Evolutionary conservation across 92 coral and sea anemone species (phyloP).

Genomic region (Palythoa grandiflora): DNA sequence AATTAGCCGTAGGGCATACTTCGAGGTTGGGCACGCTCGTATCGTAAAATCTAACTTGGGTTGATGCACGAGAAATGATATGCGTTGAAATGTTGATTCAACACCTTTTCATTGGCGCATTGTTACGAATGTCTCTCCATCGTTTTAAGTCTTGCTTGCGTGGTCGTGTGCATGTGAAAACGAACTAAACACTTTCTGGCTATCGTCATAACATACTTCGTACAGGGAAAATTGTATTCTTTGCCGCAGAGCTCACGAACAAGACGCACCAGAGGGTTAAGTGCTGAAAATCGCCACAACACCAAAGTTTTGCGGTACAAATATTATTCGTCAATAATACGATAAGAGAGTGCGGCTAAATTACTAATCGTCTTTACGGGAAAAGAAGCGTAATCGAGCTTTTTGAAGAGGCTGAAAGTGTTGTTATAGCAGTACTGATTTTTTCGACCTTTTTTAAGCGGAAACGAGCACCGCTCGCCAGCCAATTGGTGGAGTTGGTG

Average conservation of each 20-base stretch:
- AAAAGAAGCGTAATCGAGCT: constrained; percentile 24
- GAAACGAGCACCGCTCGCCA: background rate
- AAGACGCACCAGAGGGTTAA: background rate
- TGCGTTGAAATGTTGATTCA: constrained; percentile 13
- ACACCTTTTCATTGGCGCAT: constrained; percentile 21
- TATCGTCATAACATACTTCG: background rate
- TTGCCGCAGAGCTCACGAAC: background rate
- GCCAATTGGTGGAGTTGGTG: background rate
- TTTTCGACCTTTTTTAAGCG: constrained; percentile 7
- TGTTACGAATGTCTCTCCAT: background rate
- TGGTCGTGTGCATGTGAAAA: constrained; percentile 14
- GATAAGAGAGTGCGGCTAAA: background rate
- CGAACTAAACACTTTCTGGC: background rate
- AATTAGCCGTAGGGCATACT: constrained; percentile 13
- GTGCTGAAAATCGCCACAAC: background rate
- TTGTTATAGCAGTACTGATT: background rate
- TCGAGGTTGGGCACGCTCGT: background rate
- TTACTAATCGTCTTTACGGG: background rate
- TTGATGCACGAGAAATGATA: constrained; percentile 24
- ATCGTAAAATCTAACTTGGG: constrained; percentile 10
- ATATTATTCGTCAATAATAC: constrained; percentile 2
- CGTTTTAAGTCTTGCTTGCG: background rate
- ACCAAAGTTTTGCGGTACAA: background rate
- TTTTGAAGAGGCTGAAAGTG: constrained; percentile 11
- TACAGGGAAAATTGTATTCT: background rate